A percentile compares a stretch with the other conserved stretches of the same genome.
These are phyloP conservation scores for Eulacestoma nigropectus DNA, from an alignment of 2,113 vertebrate genomes.

Conservation along the genomic window DNA sequence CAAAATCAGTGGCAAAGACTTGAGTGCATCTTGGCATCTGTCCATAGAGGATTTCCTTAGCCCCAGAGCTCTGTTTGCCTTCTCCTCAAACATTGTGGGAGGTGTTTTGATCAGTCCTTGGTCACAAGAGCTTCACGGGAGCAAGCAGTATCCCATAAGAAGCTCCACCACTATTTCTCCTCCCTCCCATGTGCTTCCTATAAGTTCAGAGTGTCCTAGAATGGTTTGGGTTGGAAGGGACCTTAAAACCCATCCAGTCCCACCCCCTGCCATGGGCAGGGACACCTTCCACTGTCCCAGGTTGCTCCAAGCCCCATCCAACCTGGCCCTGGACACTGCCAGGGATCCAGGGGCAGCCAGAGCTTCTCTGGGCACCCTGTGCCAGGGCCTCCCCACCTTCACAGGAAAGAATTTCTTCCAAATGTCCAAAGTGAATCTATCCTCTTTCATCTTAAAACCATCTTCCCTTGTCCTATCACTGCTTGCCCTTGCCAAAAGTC, in stretches of 20 bases:
- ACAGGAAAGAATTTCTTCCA: accelerated
- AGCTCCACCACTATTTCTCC: background rate
- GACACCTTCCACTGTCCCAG: background rate
- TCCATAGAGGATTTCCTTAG: background rate
- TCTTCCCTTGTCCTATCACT: background rate
- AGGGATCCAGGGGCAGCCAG: background rate
- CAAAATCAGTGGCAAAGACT: background rate
- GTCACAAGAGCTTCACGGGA: background rate
- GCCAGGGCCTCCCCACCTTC: background rate
- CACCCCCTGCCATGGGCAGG: background rate
- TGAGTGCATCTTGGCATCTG: background rate
- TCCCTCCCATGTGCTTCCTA: background rate
- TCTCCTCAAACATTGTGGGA: background rate
- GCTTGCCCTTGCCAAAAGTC: background rate
- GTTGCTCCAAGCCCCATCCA: accelerated
- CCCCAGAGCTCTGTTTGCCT: background rate
- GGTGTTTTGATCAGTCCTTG: background rate
- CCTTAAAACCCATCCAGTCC: accelerated
- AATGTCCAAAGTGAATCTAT: no score
- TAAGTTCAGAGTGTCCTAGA: background rate
- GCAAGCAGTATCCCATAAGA: background rate
- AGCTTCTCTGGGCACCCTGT: background rate
- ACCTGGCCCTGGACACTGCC: accelerated
- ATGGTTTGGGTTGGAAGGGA: background rate
- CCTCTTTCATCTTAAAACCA: background rate